Percentiles rank a stretch among this genome's conserved stretches.
phyloP scores from a whole-genome alignment of 2,888 invertebrate species.

The Macaria notata region DNA sequence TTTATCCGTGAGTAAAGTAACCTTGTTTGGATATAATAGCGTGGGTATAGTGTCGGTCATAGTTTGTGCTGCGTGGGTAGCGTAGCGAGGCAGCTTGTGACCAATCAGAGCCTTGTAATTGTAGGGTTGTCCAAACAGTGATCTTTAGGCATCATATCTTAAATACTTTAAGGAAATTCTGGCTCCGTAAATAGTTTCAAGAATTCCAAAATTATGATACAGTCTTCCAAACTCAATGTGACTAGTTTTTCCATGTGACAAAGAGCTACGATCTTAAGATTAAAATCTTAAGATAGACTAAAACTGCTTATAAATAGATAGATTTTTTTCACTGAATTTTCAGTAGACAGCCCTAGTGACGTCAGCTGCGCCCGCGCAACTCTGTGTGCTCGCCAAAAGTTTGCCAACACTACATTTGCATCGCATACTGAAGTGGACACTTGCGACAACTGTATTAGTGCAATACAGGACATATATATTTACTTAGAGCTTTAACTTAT shows the following conservation, averaged over 20 bases:
- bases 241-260: no score
- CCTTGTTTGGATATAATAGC: conserved; percentile 7
- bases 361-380: conserved; percentile 20
- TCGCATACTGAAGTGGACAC: conserved; percentile 12
- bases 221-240: no score
- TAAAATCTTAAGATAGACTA: no score
- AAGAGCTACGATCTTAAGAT: no score
- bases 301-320: no score
- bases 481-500: no score
- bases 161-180: no score
- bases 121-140: conserved; percentile 7
- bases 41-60: conserved; percentile 11
- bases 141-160: no score
- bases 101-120: conserved; percentile 1
- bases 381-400: conserved; percentile 13
- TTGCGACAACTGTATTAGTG: conserved; percentile 19
- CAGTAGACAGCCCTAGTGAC: conserved; percentile 15
- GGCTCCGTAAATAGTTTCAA: no score
- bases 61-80: conserved; percentile 12
- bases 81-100: conserved; percentile 13
- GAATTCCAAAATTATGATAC: no score
- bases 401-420: conserved; percentile 10
- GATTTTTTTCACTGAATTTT: no score
- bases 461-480: not conserved
- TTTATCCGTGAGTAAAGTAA: no score